Conservation (phyloP, 2,888 invertebrate species). For the Sarcophaga rosellei region DNA sequence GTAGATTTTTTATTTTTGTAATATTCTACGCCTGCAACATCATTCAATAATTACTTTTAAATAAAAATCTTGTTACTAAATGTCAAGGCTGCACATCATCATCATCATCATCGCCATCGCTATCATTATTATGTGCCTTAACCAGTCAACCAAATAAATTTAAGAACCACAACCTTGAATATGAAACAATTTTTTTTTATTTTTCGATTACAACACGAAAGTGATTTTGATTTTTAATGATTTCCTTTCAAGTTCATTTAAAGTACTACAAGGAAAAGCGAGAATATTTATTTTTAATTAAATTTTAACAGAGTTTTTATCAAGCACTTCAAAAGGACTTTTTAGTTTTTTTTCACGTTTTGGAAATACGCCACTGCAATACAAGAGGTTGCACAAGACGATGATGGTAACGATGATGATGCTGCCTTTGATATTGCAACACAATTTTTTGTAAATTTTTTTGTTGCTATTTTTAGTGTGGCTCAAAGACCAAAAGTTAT, state of each 20-base stretch:
- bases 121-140: neutral
- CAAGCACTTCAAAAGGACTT: constrained; percentile 50
- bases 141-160: neutral
- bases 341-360: neutral
- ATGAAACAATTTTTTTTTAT: neutral
- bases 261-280: neutral
- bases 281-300: constrained; percentile 57
- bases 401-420: neutral
- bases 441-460: neutral
- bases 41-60: neutral
- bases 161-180: neutral
- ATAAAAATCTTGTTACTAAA: neutral
- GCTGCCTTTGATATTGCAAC: constrained; percentile 54
- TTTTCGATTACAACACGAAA: constrained; percentile 29
- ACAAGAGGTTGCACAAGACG: constrained; percentile 11
- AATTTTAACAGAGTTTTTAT: constrained; percentile 52
- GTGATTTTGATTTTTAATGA: neutral
- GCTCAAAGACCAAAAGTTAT: constrained; percentile 44
- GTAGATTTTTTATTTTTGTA: no score
- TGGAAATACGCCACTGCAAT: constrained; percentile 8
- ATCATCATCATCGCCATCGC: neutral
- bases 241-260: neutral
- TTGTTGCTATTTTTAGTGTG: constrained; percentile 3
- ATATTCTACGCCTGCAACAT: no score
- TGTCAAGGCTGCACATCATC: constrained; percentile 31